phyloP scores from a whole-genome alignment of 2,113 vertebrate genomes.

The Sialia sialis region DNA sequence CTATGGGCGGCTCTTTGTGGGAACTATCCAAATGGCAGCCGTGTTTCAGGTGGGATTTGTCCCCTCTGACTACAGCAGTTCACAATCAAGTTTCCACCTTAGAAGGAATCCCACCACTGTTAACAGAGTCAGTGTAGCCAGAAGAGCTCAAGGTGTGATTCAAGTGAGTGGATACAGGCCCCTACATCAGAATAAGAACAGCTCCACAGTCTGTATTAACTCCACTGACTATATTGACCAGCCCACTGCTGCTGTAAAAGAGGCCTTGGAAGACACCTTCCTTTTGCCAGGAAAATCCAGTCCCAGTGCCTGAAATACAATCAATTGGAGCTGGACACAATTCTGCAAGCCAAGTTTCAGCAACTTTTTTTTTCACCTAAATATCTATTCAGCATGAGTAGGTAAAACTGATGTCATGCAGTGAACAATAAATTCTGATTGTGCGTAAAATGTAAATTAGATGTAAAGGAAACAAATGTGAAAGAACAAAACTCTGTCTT shows the following conservation, averaged over 20 bases:
- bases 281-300: background rate
- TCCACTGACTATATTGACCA: background rate
- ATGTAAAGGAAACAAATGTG: constrained; percentile 3
- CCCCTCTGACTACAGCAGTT: background rate
- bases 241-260: background rate
- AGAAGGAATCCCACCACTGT: background rate
- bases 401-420: background rate
- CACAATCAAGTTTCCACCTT: background rate
- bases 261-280: background rate
- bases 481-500: background rate
- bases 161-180: background rate
- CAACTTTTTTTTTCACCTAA: background rate
- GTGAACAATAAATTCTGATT: background rate
- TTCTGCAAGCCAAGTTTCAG: background rate
- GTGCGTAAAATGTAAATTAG: constrained; percentile 6
- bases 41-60: background rate
- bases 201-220: background rate
- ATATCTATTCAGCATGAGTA: background rate
- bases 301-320: background rate
- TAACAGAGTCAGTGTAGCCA: background rate
- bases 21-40: background rate
- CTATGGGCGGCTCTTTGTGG: background rate
- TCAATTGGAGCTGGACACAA: background rate
- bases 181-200: background rate
- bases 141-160: background rate